Percentiles rank a stretch among this genome's conserved stretches.
phyloP scores from a whole-genome alignment of 2,113 vertebrate species.

The Epinephelus lanceolatus region DNA sequence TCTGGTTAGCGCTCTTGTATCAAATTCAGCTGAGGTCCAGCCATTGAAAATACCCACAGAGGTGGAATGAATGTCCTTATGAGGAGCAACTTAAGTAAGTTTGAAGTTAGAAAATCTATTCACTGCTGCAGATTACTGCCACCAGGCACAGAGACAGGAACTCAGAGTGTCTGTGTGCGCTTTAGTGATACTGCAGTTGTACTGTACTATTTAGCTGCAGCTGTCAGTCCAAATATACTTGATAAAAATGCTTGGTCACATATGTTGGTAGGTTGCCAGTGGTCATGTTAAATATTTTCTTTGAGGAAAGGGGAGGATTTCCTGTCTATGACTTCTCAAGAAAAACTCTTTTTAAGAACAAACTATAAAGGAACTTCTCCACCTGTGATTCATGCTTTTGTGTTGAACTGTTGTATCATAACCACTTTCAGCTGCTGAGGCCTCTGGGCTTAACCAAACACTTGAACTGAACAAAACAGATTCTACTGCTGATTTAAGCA shows the following conservation, averaged over 20 bases:
- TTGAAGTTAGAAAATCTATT: not conserved
- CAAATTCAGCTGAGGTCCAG: not conserved
- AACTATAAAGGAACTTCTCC: constrained; percentile 24
- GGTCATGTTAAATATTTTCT: constrained; percentile 3
- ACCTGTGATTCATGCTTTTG: constrained; percentile 20
- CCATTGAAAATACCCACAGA: not conserved
- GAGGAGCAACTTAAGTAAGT: not conserved
- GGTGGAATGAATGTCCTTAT: not conserved
- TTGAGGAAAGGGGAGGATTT: not conserved
- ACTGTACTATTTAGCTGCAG: not conserved
- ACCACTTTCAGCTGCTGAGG: constrained; percentile 15
- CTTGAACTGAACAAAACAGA: constrained; percentile 42
- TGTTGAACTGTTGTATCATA: constrained; percentile 27
- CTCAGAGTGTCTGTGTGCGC: not conserved
- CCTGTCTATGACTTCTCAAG: not conserved
- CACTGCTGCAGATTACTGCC: not conserved
- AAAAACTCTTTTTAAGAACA: constrained; percentile 2
- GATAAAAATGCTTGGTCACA: not conserved
- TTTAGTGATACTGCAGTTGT: not conserved
- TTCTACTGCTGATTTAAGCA: constrained; percentile 19
- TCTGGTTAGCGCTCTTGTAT: too few relatives aligned
- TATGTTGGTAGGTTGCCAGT: not conserved
- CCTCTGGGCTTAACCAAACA: constrained; percentile 43
- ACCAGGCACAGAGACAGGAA: too few relatives aligned
- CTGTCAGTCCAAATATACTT: constrained; percentile 8